Conservation (phyloP, 2,797 vertebrate genomes). For the Triplophysa yarkandensis region DNA sequence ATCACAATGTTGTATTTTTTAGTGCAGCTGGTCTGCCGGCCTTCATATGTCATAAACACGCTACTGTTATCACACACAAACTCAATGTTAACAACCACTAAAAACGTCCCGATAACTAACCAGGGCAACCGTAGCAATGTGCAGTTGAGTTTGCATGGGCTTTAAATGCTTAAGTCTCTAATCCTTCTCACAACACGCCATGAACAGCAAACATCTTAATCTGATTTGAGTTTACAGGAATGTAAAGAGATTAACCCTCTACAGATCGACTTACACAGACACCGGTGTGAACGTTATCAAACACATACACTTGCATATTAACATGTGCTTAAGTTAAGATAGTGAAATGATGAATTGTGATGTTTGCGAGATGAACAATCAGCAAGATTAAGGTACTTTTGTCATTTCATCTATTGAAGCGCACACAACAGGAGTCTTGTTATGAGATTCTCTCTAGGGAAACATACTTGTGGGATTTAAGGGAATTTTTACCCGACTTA, state of each 20-base stretch:
- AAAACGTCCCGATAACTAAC: background rate
- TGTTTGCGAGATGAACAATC: background rate
- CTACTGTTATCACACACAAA: no score
- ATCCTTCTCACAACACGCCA: conserved; percentile 18
- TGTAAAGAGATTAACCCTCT: conserved; percentile 44
- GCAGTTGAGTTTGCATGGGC: background rate
- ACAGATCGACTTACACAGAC: background rate
- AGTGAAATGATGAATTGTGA: background rate
- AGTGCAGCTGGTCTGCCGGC: no score
- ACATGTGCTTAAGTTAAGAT: background rate
- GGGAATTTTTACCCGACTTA: conserved; percentile 46
- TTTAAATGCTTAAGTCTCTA: background rate
- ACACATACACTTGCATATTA: background rate
- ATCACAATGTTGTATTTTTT: background rate
- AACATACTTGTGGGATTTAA: conserved; percentile 35
- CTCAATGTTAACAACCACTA: background rate
- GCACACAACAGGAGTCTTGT: conserved; percentile 39
- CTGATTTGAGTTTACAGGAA: conserved; percentile 51
- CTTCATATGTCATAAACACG: background rate
- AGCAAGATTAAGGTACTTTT: background rate
- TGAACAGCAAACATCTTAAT: conserved; percentile 48
- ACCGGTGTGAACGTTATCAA: no score
- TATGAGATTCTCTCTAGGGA: background rate
- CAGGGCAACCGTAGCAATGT: background rate
- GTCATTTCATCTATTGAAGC: background rate